Conservation (phyloP, 2,888 invertebrate genomes). For the Belgica antarctica region DNA sequence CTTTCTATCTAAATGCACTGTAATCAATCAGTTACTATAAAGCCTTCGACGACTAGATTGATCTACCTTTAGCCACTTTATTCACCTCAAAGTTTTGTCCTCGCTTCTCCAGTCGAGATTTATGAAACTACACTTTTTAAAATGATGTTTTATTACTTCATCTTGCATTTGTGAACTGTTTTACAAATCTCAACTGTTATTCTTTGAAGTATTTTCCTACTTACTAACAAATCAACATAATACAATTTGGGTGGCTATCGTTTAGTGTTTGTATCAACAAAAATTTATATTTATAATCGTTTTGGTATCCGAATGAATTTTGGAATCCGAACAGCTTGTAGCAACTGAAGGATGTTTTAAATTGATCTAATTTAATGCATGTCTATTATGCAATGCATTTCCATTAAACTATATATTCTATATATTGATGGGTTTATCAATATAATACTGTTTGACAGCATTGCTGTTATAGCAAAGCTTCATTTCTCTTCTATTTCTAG, state of each 20-base stretch:
- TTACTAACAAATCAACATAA: conserved; percentile 40
- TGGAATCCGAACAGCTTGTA: too few species aligned
- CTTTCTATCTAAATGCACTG: too few species aligned
- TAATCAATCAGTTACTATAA: conserved; percentile 19
- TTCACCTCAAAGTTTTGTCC: background rate
- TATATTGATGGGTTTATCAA: conserved; percentile 14
- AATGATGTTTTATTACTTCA: background rate
- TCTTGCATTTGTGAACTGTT: background rate
- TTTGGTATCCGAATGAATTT: too few species aligned
- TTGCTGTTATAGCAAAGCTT: too few species aligned
- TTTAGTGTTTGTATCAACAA: conserved; percentile 1
- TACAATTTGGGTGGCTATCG: background rate
- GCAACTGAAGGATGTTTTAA: too few species aligned
- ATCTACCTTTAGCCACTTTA: background rate
- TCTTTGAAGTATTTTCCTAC: background rate
- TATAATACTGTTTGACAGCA: conserved; percentile 9
- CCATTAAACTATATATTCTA: background rate
- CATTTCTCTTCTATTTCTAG: too few species aligned
- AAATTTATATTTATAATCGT: background rate
- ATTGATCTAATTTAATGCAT: too few species aligned
- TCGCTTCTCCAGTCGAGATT: background rate
- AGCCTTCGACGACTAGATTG: conserved; percentile 1
- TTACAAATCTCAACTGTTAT: background rate
- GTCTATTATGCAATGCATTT: background rate
- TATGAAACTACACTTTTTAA: too few species aligned